Conservation (phyloP, 2,888 invertebrate genomes). For the Amblyjoppa proteus region DNA sequence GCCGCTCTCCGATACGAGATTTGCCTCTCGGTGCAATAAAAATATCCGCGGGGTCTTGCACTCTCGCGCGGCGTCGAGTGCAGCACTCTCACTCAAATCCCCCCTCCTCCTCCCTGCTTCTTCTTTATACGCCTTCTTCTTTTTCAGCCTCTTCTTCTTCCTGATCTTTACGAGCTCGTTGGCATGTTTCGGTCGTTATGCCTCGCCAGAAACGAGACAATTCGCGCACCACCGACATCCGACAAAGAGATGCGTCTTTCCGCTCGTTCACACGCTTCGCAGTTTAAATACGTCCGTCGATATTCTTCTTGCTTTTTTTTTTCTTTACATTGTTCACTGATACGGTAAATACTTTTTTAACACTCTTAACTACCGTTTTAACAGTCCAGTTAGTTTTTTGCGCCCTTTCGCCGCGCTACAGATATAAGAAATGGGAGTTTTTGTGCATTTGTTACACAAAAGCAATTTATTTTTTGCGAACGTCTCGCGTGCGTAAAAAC, state of each 20-base stretch:
- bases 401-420: no score
- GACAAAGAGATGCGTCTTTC: constrained; percentile 46
- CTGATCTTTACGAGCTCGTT: constrained; percentile 64
- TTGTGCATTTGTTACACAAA: no score
- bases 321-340: not conserved
- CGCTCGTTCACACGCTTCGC: constrained; percentile 12
- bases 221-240: constrained; percentile 49
- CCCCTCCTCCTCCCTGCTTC: constrained; percentile 11
- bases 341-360: not conserved
- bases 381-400: not conserved
- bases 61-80: constrained; percentile 34
- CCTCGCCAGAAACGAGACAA: constrained; percentile 55
- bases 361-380: not conserved
- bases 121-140: constrained; percentile 18
- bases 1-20: constrained; percentile 12
- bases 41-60: constrained; percentile 43
- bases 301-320: not conserved
- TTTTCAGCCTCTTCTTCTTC: constrained; percentile 28
- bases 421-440: no score
- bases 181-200: constrained; percentile 58
- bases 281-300: not conserved
- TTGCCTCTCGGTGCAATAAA: constrained; percentile 38
- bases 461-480: no score
- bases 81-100: constrained; percentile 46
- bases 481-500: no score